A percentile compares a stretch with the other conserved stretches of the same genome.
These are phyloP conservation scores for Quadroppia sp. DNA, from an alignment of 2,888 invertebrate genomes.

Conservation along the genomic window DNA sequence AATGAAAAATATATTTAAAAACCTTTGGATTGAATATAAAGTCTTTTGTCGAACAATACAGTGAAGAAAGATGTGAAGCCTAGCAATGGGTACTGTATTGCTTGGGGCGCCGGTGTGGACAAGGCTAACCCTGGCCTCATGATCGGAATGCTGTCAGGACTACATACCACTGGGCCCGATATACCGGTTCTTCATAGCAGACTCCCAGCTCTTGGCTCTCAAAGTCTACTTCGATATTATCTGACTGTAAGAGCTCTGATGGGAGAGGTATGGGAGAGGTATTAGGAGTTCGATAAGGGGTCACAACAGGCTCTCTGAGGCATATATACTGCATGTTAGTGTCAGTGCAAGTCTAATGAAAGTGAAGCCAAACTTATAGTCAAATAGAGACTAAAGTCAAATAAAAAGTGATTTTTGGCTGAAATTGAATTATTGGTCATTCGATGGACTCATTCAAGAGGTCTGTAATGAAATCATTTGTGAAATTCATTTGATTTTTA, in stretches of 20 bases:
- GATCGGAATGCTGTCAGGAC: constrained; percentile 35
- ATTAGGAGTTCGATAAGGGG: constrained; percentile 20
- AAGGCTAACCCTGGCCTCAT: constrained; percentile 29
- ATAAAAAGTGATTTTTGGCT: neutral
- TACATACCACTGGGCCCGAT: constrained; percentile 36
- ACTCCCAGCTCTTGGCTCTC: constrained; percentile 8
- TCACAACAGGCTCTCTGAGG: no score
- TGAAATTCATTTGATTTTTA: no score
- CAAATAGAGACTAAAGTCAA: constrained; percentile 2
- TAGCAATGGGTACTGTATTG: constrained; percentile 4
- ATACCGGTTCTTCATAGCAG: constrained; percentile 27
- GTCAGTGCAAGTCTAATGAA: neutral
- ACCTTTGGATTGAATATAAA: neutral
- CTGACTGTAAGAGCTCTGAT: neutral
- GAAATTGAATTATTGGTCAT: neutral
- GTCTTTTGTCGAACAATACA: neutral
- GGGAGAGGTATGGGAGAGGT: constrained; percentile 8
- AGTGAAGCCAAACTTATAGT: neutral
- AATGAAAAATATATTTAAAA: neutral
- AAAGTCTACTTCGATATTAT: constrained; percentile 37
- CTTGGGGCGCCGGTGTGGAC: constrained; percentile 34
- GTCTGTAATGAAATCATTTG: neutral
- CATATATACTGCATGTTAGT: no score
- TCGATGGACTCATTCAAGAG: neutral
- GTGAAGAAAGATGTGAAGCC: neutral